Evolutionary conservation across 64 coral and sea anemone genomes (phyloP).

Genomic region (Catalaphyllia jardinei): DNA sequence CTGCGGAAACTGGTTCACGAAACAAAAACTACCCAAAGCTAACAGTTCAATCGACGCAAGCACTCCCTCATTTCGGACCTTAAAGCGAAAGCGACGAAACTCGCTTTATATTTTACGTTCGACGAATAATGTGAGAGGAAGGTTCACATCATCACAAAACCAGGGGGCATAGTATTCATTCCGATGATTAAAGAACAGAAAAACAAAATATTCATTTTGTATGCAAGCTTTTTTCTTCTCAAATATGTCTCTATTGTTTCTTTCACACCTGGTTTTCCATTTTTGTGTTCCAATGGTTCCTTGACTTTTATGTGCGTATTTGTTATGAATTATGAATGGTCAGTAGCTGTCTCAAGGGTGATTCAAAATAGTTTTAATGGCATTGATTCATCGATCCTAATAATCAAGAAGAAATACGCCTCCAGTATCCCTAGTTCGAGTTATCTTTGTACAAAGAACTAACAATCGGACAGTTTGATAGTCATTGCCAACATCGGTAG

Average conservation of each 20-base stretch:
- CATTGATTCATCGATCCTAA: not conserved
- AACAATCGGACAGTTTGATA: not conserved
- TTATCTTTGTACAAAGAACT: not conserved
- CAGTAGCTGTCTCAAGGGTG: not conserved
- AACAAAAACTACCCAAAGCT: too few relatives aligned
- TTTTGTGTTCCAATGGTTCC: not conserved
- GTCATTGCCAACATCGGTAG: not conserved
- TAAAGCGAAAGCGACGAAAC: too few relatives aligned
- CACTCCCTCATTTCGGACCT: too few relatives aligned
- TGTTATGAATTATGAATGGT: not conserved
- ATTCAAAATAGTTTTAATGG: not conserved
- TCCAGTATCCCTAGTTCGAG: not conserved
- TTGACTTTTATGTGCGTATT: not conserved
- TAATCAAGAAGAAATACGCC: not conserved
- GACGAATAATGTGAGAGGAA: too few relatives aligned
- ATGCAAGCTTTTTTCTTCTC: not conserved
- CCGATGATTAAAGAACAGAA: too few relatives aligned
- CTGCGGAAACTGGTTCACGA: too few relatives aligned
- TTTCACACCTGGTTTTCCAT: not conserved
- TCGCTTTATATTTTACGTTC: too few relatives aligned
- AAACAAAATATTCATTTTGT: not conserved
- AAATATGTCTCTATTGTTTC: not conserved
- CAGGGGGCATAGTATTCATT: too few relatives aligned
- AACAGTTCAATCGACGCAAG: too few relatives aligned
- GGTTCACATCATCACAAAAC: too few relatives aligned